Percentiles rank a stretch among this genome's conserved stretches.
Conservation (phyloP, 2,888 invertebrate genomes). For the Watsonalla cultraria region DNA sequence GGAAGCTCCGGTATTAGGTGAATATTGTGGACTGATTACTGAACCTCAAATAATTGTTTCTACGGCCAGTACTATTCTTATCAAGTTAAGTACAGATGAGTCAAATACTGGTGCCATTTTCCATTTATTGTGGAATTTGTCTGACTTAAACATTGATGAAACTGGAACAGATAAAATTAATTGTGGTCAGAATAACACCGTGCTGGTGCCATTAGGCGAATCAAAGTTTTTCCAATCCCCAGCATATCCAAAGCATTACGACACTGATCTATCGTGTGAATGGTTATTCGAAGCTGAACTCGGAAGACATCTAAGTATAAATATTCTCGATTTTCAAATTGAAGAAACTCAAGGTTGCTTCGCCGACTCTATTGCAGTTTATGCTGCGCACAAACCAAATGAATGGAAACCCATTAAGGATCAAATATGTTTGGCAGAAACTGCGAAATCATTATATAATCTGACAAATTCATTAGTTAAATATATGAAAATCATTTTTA, state of each 20-base stretch:
- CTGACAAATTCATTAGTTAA: slow-evolving; percentile 47
- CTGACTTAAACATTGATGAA: slow-evolving; percentile 15
- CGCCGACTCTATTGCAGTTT: slow-evolving; percentile 82
- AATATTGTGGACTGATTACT: slow-evolving; percentile 72
- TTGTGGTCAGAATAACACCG: slow-evolving; percentile 57
- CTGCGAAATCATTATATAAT: slow-evolving; percentile 38
- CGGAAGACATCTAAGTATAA: slow-evolving; percentile 80
- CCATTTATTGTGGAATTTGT: slow-evolving; percentile 47
- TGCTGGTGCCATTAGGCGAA: slow-evolving; percentile 30
- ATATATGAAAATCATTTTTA: slow-evolving; percentile 82
- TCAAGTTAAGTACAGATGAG: slow-evolving; percentile 70
- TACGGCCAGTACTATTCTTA: slow-evolving; percentile 81
- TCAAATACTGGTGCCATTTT: slow-evolving; percentile 64
- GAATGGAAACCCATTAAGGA: slow-evolving; percentile 76
- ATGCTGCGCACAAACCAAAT: slow-evolving; percentile 65
- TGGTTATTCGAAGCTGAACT: slow-evolving; percentile 84
- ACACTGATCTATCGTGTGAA: slow-evolving; percentile 79
- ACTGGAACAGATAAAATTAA: slow-evolving; percentile 28
- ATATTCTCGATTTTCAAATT: slow-evolving; percentile 77
- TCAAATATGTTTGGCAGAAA: slow-evolving; percentile 72
- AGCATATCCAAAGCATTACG: slow-evolving; percentile 86
- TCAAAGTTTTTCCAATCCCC: slow-evolving; percentile 80
- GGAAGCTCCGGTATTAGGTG: slow-evolving; percentile 76
- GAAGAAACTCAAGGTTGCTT: slow-evolving; percentile 78
- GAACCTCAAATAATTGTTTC: slow-evolving; percentile 55